Conservation (phyloP, 2,113 vertebrate species). For the Triplophysa rosa region DNA sequence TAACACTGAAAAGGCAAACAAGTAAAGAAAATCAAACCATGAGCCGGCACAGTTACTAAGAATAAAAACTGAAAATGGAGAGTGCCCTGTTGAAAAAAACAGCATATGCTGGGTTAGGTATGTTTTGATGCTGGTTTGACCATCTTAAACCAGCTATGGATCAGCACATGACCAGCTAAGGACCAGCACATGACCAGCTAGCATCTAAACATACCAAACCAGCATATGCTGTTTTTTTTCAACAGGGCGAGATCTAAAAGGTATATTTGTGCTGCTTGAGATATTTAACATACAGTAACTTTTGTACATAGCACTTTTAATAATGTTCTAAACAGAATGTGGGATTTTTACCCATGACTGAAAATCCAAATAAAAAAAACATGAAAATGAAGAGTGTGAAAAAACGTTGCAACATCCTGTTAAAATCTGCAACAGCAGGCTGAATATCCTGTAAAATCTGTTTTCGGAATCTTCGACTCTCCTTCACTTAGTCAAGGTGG, state of each 20-base stretch:
- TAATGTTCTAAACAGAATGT: not conserved
- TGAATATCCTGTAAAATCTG: too few species aligned
- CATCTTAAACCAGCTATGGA: too few species aligned
- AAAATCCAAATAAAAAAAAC: not conserved
- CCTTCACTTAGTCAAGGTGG: too few species aligned
- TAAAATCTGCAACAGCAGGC: too few species aligned
- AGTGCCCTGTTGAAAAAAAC: not conserved
- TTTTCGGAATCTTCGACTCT: too few species aligned
- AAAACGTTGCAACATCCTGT: not conserved
- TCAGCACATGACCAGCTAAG: too few species aligned
- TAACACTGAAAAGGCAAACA: constrained; percentile 4
- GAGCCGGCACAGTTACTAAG: constrained; percentile 16
- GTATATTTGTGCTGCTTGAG: not conserved
- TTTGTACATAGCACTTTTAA: not conserved
- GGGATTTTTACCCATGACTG: not conserved
- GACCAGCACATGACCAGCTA: too few species aligned
- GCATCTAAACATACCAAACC: too few species aligned
- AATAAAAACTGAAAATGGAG: constrained; percentile 23
- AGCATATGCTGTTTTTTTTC: too few species aligned
- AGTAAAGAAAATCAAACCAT: constrained; percentile 25
- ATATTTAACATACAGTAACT: not conserved
- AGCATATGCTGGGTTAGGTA: too few species aligned
- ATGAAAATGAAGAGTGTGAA: not conserved
- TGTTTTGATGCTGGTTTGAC: too few species aligned
- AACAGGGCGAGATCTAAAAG: not conserved